phyloP scores from a whole-genome alignment of 2,888 invertebrate genomes.

The Stenichneumon culpator region DNA sequence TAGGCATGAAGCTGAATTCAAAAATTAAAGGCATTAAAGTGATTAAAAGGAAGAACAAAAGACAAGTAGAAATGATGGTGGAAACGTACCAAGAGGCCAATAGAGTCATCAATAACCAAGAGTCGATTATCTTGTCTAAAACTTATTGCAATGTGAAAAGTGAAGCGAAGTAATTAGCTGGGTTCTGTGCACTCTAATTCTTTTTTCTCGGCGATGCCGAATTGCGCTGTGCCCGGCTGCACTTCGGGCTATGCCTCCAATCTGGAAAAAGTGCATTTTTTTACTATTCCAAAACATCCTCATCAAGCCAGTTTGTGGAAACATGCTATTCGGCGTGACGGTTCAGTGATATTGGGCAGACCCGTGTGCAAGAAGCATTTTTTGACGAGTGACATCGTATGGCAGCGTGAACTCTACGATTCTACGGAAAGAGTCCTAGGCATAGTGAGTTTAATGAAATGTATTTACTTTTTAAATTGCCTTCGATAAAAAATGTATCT shows the following conservation, averaged over 20 bases:
- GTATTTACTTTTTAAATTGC: neutral
- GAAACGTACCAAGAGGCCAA: too few relatives aligned
- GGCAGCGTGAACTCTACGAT: constrained; percentile 32
- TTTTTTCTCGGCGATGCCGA: constrained; percentile 12
- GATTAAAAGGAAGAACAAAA: too few relatives aligned
- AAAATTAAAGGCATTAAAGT: too few relatives aligned
- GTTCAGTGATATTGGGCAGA: constrained; percentile 7
- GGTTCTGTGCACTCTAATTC: too few relatives aligned
- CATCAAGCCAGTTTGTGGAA: constrained; percentile 29
- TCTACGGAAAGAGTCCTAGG: constrained; percentile 41
- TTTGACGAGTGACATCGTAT: constrained; percentile 33
- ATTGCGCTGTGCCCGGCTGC: constrained; percentile 44
- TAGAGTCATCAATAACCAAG: too few relatives aligned
- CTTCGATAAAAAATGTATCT: neutral
- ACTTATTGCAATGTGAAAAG: too few relatives aligned
- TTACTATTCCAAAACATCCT: constrained; percentile 47
- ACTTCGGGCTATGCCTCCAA: constrained; percentile 51
- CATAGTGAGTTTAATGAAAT: constrained; percentile 34
- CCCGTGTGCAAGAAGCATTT: constrained; percentile 54
- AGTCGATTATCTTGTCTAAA: too few relatives aligned
- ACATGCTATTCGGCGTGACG: neutral
- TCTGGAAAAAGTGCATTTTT: constrained; percentile 48
- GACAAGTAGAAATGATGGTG: too few relatives aligned
- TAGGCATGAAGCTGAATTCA: too few relatives aligned
- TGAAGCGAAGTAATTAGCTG: too few relatives aligned